Base-by-base conservation (phyloP, 2,113 vertebrate species). In the Chlorodrepanis virens region DNA sequence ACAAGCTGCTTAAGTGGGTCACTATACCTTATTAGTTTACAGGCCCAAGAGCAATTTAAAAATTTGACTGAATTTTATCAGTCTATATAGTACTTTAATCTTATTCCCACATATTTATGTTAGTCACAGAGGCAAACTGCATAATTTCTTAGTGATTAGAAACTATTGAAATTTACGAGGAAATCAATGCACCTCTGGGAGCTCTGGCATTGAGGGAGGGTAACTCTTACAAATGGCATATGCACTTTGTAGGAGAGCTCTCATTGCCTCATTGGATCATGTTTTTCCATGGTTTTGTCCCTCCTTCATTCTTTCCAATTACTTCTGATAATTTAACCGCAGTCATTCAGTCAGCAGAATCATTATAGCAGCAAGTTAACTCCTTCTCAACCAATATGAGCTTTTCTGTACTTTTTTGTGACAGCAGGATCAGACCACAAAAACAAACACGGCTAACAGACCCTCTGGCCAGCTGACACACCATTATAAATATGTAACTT, bases 21-120 rank as follows among this genome's bases (percentile, higher is more conserved):
- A 97, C 47, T 83, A 82, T 82, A 97, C 92, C 81, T 96, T 94
- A 96, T 92, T 94, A 87, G 81, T 91, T 97, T 96, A 94, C 69
- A 83, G 91, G 92, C 88, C 93, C 80, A 93, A 93, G 83, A 86
- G 92, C 84, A 90, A 89, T 83, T 95, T 68, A 94, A 91, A 96
- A 96, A 92, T 96, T 27, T 95, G 95, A 95, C 96, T 90, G 97
- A 96, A 97, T 97, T 97, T 96, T 96, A 93, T 76, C 89, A 93
- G 47, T 84, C 24, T 80, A 95, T 96, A 88, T 60, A 96, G 68
- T 3, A 5, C 82, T 96, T 95, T 85, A 94, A 95, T 96, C 94
- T 96, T 96, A 90, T 77, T 96, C 63, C 70, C 44, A 49, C 61
- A 68, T 91, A 93, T 93, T 96, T 96, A 87, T 33, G 61, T 96